Evolutionary conservation across 2,113 vertebrate species (phyloP).

Genomic region (Ranitomeya variabilis): DNA sequence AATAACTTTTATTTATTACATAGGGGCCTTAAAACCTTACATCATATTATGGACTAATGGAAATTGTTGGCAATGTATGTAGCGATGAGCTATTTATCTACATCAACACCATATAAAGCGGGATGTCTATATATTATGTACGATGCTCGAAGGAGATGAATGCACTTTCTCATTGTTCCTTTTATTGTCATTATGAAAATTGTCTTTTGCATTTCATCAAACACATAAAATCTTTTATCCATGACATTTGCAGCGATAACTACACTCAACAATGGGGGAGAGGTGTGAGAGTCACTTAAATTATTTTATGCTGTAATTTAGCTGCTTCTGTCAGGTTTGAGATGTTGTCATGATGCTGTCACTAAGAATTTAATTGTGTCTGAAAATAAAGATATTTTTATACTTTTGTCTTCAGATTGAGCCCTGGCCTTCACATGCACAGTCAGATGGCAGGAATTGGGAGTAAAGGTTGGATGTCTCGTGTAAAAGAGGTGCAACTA

Average conservation of each 20-base stretch:
- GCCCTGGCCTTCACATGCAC: too few relatives aligned
- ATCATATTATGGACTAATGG: background rate
- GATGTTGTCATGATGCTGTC: background rate
- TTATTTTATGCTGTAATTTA: conserved; percentile 1
- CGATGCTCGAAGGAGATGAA: background rate
- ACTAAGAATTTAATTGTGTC: background rate
- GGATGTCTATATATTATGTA: background rate
- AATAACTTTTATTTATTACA: too few relatives aligned
- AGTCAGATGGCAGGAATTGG: too few relatives aligned
- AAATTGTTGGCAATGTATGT: background rate
- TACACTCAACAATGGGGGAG: background rate
- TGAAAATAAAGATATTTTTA: conserved; percentile 18
- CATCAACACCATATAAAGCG: background rate
- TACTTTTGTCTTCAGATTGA: background rate
- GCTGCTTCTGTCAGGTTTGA: background rate
- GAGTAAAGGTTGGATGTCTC: too few relatives aligned
- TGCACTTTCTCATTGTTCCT: conserved; percentile 36
- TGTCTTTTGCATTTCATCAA: background rate
- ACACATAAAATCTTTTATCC: background rate
- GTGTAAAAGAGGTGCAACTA: too few relatives aligned
- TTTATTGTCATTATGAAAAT: background rate
- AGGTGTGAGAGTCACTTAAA: background rate
- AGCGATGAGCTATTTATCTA: background rate
- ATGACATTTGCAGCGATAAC: background rate
- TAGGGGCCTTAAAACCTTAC: too few relatives aligned